Evolutionary conservation across 2,888 invertebrate species (phyloP).

Genomic region (Nezara viridula): DNA sequence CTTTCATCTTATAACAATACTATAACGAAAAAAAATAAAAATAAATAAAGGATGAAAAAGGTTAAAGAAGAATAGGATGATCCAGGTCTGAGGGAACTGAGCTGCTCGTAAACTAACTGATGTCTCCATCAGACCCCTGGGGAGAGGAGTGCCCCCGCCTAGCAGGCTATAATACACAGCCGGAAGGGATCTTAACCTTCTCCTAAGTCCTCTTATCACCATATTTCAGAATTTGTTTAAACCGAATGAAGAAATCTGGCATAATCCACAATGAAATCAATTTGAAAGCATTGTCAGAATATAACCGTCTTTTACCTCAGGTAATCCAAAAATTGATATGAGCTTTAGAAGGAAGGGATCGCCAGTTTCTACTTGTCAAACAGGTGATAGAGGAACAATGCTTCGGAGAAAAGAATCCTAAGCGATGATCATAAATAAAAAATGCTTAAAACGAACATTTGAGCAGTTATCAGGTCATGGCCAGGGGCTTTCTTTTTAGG

Average conservation of each 20-base stretch:
- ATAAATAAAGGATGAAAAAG: neutral
- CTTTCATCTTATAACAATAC: neutral
- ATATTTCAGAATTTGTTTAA: conserved; percentile 22
- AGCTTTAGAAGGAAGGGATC: neutral
- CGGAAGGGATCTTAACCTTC: conserved; percentile 8
- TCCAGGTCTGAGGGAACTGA: neutral
- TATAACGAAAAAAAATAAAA: neutral
- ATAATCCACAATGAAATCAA: conserved; percentile 30
- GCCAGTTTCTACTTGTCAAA: neutral
- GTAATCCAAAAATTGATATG: conserved; percentile 27
- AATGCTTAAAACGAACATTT: too few relatives aligned
- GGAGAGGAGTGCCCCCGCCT: neutral
- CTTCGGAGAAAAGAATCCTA: neutral
- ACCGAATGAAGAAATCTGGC: conserved; percentile 7
- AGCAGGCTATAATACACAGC: neutral
- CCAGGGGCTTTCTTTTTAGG: too few relatives aligned
- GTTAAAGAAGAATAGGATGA: conserved; percentile 17
- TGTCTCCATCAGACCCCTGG: conserved; percentile 35
- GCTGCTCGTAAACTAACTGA: conserved; percentile 12
- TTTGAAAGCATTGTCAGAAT: conserved; percentile 32
- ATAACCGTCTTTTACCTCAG: neutral
- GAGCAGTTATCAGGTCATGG: too few relatives aligned
- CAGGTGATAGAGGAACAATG: conserved; percentile 30
- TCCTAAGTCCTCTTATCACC: neutral
- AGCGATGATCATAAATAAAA: neutral